Evolutionary conservation across 1,140 invertebrate species (phyloP), one percentile per base, ranked within the genome.

Genomic region (Delia radicum): DNA sequence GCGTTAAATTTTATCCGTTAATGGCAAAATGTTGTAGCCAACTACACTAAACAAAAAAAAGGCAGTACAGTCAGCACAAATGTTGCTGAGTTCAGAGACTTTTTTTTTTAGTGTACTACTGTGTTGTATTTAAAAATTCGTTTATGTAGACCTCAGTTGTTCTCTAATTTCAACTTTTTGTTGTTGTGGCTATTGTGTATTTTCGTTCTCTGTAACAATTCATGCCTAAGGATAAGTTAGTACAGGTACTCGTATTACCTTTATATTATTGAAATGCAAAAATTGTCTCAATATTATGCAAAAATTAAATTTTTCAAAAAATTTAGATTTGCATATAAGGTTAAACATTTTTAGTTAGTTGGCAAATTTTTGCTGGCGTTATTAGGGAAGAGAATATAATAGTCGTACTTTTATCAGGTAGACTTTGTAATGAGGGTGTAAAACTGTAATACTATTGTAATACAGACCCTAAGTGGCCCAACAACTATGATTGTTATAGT

Each of bases 211-310:
- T 24, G 21, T 0, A 21, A 55, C 48, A 55, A 55, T 55, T 55
- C 24, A 55, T 55, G 48, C 48, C 48, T 18, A 55, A 55, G 48
- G 48, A n/a, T 55, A 21, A 55, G 48, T 55, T 55, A 55, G 48
- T 55, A 21, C n/a, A n/a, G 24, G 48, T 55, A 18, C 24, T 6
- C 15, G 48, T 55, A 55, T 21, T 18, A 55, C 48, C n/a, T 55
- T 55, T 55, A 55, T 55, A 55, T 55, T 55, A 21, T 55, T n/a
- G n/a, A 55, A 55, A 55, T 55, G 48, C 48, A 55, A 55, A 55
- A 55, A 55, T 55, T 55, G 48, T 55, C 48, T 55, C 48, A 55
- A 18, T 55, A 18, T 6, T 55, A 55, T 15, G 18, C 48, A 21
- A 3, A 55, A 55, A 21, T 18, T 21, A 55, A 18, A 55, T 55